Evolutionary conservation across 2,113 vertebrate genomes (phyloP).

Genomic region (Hypanus sabinus): DNA sequence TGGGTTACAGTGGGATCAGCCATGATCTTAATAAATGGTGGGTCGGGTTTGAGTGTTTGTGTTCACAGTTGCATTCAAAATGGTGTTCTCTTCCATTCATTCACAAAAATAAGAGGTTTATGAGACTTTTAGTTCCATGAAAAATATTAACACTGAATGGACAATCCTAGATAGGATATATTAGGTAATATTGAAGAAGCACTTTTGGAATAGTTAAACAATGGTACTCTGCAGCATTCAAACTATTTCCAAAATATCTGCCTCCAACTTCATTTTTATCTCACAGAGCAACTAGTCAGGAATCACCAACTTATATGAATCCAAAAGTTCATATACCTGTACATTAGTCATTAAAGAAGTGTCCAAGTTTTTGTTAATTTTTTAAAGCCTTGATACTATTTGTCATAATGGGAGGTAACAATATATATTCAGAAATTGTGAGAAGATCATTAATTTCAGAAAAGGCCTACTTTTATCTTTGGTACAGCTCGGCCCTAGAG

Average conservation of each 20-base stretch:
- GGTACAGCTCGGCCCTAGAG: not conserved
- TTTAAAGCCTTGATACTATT: not conserved
- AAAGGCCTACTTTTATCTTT: not conserved
- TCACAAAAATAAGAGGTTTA: not conserved
- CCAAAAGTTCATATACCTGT: not conserved
- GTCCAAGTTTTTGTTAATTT: not conserved
- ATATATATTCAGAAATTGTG: not conserved
- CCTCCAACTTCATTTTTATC: not conserved
- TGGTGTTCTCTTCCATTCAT: not conserved
- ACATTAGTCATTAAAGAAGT: not conserved
- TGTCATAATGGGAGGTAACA: not conserved
- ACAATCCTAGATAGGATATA: too few relatives aligned
- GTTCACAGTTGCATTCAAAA: not conserved
- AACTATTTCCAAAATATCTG: not conserved
- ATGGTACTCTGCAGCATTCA: not conserved
- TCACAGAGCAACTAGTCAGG: not conserved
- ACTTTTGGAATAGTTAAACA: not conserved
- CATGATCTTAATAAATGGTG: too few relatives aligned
- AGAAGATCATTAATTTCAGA: not conserved
- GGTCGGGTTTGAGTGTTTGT: too few relatives aligned
- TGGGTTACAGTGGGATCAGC: too few relatives aligned
- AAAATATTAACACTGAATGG: not conserved
- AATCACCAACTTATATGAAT: not conserved
- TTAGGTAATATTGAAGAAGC: not conserved
- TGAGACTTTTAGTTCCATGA: not conserved